Evolutionary conservation across 2,888 invertebrate species (phyloP), one percentile per base, ranked within the genome.

Genomic region (Cactoblastis cactorum): DNA sequence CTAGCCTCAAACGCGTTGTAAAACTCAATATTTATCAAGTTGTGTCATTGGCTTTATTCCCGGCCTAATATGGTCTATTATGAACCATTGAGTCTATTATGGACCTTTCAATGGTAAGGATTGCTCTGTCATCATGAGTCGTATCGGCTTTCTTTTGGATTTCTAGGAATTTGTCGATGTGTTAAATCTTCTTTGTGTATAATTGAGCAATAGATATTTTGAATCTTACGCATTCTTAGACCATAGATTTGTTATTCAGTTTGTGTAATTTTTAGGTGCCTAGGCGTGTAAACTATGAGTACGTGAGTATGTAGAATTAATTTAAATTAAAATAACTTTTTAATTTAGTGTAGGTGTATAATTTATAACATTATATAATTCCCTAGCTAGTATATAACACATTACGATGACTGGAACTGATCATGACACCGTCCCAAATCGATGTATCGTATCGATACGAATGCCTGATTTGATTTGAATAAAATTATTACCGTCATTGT

Each of bases 401-500:
- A 39, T 9, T 5, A 22, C 9, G 28, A 17, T 43, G n/a, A 48
- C 45, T 46, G 46, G 50, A 22, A 22, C 9, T 33, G 37, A 38
- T 45, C 41, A 22, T 49, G 49, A 49, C 41, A 34, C 15, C 33
- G 33, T 32, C 33, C 34, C 39, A 19, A 52, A 45, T 49, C 43
- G 51, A 41, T 41, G 45, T 52, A 48, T 38, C 39, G 45, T 52
- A 48, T 38, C 39, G 45, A 33, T 43, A 22, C 39, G 34, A 55
- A 54, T 18, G 19, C 22, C 54, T 41, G 41, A 41, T 49, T 41
- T 41, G 74, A 80, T 77, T 80, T 79, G 69, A 80, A 81, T 80
- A 80, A 80, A 80, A 77, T 78, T 78, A 81, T 78, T 78, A 72
- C 74, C 65, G 63, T 61, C 70, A 78, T 79, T 80, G 76, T 75